Evolutionary conservation across 2,888 invertebrate genomes (phyloP).

Genomic region (Catocala sponsa): DNA sequence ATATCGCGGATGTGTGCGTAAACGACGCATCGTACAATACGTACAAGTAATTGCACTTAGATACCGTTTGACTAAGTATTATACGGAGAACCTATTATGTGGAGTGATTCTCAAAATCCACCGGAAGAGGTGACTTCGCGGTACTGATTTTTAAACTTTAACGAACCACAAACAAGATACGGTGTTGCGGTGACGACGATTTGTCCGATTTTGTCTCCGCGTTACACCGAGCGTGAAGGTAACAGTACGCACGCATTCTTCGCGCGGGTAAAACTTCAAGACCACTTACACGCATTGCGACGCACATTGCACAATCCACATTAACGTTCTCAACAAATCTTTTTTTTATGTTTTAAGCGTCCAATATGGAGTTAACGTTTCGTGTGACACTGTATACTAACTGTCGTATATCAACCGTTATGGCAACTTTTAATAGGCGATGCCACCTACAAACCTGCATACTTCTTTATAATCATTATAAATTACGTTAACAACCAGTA

Average conservation of each 20-base stretch:
- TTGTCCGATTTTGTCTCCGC: slow-evolving; percentile 52
- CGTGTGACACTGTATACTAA: slow-evolving; percentile 3
- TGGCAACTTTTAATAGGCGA: slow-evolving; percentile 5
- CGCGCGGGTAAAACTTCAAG: slow-evolving; percentile 4
- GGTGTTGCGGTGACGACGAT: slow-evolving; percentile 62
- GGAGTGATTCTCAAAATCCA: slow-evolving; percentile 62
- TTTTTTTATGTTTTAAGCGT: slow-evolving; percentile 27
- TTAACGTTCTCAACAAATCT: slow-evolving; percentile 38
- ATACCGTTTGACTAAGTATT: slow-evolving; percentile 58
- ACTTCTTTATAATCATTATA: slow-evolving; percentile 9
- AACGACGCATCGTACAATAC: slow-evolving; percentile 34
- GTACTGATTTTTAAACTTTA: slow-evolving; percentile 58
- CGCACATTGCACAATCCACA: slow-evolving; percentile 27
- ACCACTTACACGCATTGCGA: slow-evolving; percentile 39
- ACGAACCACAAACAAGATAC: slow-evolving; percentile 68
- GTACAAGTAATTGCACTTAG: slow-evolving; percentile 54
- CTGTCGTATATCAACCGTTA: slow-evolving; percentile 19
- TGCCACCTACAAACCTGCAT: slow-evolving; percentile 16
- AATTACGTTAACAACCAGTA: background rate
- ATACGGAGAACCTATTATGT: slow-evolving; percentile 57
- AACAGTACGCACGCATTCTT: slow-evolving; percentile 45
- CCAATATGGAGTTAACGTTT: slow-evolving; percentile 21
- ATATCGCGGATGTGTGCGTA: slow-evolving; percentile 21
- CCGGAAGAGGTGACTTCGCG: slow-evolving; percentile 61
- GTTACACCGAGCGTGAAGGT: slow-evolving; percentile 38